These are phyloP conservation scores for Phymorhynchus buccinoides DNA, from an alignment of 1,140 invertebrate species.

Conservation along the genomic window DNA sequence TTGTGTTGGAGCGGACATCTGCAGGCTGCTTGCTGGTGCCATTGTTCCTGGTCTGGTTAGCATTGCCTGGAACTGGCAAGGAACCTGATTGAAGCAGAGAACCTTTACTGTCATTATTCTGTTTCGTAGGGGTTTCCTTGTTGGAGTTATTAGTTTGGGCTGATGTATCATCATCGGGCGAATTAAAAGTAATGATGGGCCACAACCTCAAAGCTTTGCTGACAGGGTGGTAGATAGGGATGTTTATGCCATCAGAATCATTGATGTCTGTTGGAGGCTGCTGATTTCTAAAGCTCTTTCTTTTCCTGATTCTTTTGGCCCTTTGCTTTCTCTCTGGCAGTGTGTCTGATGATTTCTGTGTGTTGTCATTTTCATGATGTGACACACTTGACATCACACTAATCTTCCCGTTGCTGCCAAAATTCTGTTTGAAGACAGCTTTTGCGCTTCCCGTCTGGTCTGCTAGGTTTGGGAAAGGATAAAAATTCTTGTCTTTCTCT, in stretches of 20 bases:
- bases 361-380: background rate
- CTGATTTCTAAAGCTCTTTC: background rate
- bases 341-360: background rate
- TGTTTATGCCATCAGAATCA: slow-evolving; percentile 2
- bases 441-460: background rate
- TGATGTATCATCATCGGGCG: background rate
- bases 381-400: background rate
- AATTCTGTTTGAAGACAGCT: background rate
- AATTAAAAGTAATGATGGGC: background rate
- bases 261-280: background rate
- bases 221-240: background rate
- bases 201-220: background rate
- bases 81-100: background rate
- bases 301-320: background rate
- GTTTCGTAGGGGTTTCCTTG: background rate
- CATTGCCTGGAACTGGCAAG: background rate
- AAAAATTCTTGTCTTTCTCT: background rate
- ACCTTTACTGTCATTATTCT: background rate
- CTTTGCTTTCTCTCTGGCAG: background rate
- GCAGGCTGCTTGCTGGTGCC: background rate
- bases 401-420: background rate
- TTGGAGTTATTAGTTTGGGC: background rate
- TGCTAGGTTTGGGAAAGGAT: background rate
- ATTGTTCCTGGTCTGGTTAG: background rate
- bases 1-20: background rate